Percentiles rank a stretch among this genome's conserved stretches.
Conservation (phyloP, 30 jellyfish, hydroid and myxozoan species). For the Chironex yamaguchii region DNA sequence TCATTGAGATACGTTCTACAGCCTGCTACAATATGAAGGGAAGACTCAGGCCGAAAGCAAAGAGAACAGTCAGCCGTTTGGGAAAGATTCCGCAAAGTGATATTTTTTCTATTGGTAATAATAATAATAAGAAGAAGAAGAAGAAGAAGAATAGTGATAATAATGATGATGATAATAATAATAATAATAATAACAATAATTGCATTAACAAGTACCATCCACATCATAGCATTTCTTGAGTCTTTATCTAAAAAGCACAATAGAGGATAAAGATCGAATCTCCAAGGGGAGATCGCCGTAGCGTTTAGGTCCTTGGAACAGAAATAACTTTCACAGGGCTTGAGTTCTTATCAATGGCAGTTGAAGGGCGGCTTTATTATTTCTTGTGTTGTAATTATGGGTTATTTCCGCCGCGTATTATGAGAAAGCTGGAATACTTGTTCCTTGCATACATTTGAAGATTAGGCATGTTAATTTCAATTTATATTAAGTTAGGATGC, state of each 20-base stretch:
- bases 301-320: constrained; percentile 60
- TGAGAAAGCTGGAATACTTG: constrained; percentile 60
- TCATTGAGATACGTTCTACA: too few relatives aligned
- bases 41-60: too few relatives aligned
- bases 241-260: constrained; percentile 50
- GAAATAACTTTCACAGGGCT: constrained; percentile 41
- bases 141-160: too few relatives aligned
- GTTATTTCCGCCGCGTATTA: constrained; percentile 50
- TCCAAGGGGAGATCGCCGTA: constrained; percentile 50
- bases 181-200: too few relatives aligned
- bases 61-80: too few relatives aligned
- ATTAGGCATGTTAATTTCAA: constrained; percentile 49
- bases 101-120: too few relatives aligned
- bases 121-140: too few relatives aligned
- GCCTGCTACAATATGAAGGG: too few relatives aligned
- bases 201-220: too few relatives aligned
- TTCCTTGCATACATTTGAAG: constrained; percentile 54
- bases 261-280: constrained; percentile 54
- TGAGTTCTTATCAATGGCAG: constrained; percentile 66
- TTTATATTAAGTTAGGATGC: constrained; percentile 35
- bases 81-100: too few relatives aligned
- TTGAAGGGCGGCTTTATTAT: constrained; percentile 49
- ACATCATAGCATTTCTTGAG: too few relatives aligned
- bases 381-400: constrained; percentile 60
- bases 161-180: too few relatives aligned